Base-by-base conservation (phyloP, 2,797 vertebrate species). In the Anguilla megastoma region DNA sequence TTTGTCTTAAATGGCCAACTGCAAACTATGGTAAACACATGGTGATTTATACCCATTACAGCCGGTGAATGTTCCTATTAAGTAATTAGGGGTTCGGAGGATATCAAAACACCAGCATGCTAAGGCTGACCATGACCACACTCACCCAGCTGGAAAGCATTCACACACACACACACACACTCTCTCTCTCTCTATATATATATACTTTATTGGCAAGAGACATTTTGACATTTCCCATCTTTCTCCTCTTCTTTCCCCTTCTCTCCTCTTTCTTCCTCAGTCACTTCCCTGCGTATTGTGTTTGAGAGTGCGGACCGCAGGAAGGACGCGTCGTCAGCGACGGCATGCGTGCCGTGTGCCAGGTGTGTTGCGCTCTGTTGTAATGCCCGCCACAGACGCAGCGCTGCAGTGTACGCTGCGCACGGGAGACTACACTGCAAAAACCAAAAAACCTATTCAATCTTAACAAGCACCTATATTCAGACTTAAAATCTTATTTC, bases 1-100 rank as follows among this genome's bases (percentile, higher is more conserved):
- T 84, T 54, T 54, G 10, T 50, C 82, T 45, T 7, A 45, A 83
- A 83, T 52, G 7, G 8, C 56, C 33, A 56, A 86, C 66, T 45
- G 7, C 85, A 69, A n/a, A 69, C 33, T 7, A 48, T 58, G 27
- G 48, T 41, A 45, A 69, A 14, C 60, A 45, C 58, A 24, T 58
- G 24, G 58, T 16, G 21, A n/a, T 86, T 69, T 66, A 16, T 36
- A 86, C 4, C 85, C 36, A 45, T 86, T 86, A 86, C 33, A 45
- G 58, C 33, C 41, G n/a, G 5, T 86, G n/a, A 86, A n/a, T 48
- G 79, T 83, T 30, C 82, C 82, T 14, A 84, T 84, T 84, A 84
- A 84, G 48, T 84, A 84, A 82, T 82, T 82, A 33, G 50, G 52
- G n/a, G 82, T 56, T 14, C 30, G 52, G 30, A 33, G 52, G 48